Evolutionary conservation across 2,888 invertebrate species (phyloP).

Genomic region (Molanna angustata): DNA sequence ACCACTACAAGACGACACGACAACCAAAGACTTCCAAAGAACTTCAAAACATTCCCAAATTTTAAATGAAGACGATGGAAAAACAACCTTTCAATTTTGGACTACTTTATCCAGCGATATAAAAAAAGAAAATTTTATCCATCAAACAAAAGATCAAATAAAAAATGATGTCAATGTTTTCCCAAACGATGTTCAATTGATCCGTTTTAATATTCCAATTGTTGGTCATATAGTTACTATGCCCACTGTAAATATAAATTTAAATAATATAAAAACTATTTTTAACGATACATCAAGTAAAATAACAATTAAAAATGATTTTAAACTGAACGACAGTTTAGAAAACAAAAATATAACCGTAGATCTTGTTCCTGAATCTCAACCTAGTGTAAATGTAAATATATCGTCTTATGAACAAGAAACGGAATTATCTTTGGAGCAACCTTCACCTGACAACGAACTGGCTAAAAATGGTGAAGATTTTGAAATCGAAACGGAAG

Average conservation of each 20-base stretch:
- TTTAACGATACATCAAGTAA: background rate
- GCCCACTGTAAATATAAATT: background rate
- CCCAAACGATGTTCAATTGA: slow-evolving; percentile 1
- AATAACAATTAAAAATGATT: background rate
- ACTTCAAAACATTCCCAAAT: slow-evolving; percentile 18
- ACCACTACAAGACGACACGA: too few relatives aligned
- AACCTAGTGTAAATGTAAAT: background rate
- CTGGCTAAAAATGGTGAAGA: slow-evolving; percentile 20
- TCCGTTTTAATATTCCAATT: slow-evolving; percentile 10
- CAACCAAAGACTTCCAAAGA: slow-evolving; percentile 18
- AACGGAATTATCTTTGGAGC: background rate
- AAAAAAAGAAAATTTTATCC: slow-evolving; percentile 6
- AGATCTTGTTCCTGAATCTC: background rate
- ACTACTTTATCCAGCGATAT: slow-evolving; percentile 19
- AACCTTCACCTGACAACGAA: slow-evolving; percentile 9
- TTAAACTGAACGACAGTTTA: too few relatives aligned
- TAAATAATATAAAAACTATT: slow-evolving; percentile 5
- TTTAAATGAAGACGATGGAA: slow-evolving; percentile 19
- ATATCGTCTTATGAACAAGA: background rate
- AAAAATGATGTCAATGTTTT: background rate
- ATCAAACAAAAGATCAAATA: background rate
- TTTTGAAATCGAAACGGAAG: slow-evolving; percentile 13
- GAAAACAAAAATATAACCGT: background rate
- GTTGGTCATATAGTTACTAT: slow-evolving; percentile 19
- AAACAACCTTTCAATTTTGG: slow-evolving; percentile 28